Evolutionary conservation across 37 sponge, comb jelly and placozoan genomes (phyloP).

Genomic region (Spongilla lacustris): DNA sequence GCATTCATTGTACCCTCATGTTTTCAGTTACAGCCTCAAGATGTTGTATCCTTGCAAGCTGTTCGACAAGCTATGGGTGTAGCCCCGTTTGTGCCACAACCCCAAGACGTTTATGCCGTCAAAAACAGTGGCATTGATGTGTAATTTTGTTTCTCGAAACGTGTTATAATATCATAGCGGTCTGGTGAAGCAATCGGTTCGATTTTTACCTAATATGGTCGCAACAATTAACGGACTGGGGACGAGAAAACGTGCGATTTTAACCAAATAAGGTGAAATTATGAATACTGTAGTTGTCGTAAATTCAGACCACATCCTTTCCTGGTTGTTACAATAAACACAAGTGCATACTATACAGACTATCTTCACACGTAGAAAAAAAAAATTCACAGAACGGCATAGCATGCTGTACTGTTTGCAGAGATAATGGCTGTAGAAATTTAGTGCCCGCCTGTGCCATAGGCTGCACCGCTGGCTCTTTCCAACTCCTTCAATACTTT

Average conservation of each 20-base stretch:
- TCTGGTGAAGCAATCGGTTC: background rate
- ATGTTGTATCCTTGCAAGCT: constrained; percentile 54
- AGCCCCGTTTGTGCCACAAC: background rate
- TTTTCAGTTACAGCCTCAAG: constrained; percentile 56
- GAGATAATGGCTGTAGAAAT: background rate
- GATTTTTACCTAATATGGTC: constrained; percentile 5
- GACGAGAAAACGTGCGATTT: background rate
- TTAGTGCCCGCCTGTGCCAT: constrained; percentile 77
- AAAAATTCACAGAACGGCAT: constrained; percentile 11
- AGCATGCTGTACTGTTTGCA: background rate
- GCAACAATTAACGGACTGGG: background rate
- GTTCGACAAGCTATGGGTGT: constrained; percentile 82
- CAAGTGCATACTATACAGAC: constrained; percentile 1
- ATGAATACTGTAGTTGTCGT: constrained; percentile 10
- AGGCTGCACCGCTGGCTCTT: constrained; percentile 89
- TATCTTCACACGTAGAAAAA: constrained; percentile 11
- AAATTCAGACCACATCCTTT: constrained; percentile 2
- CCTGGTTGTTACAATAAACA: background rate
- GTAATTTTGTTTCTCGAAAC: background rate
- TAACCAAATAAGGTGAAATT: constrained; percentile 2
- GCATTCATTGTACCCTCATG: background rate
- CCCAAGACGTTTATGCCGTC: background rate
- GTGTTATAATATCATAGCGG: background rate
- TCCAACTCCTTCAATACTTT: constrained; percentile 66
- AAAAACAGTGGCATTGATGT: background rate